Evolutionary conservation across 2,888 invertebrate genomes (phyloP).

Genomic region (Lottia gigantea): DNA sequence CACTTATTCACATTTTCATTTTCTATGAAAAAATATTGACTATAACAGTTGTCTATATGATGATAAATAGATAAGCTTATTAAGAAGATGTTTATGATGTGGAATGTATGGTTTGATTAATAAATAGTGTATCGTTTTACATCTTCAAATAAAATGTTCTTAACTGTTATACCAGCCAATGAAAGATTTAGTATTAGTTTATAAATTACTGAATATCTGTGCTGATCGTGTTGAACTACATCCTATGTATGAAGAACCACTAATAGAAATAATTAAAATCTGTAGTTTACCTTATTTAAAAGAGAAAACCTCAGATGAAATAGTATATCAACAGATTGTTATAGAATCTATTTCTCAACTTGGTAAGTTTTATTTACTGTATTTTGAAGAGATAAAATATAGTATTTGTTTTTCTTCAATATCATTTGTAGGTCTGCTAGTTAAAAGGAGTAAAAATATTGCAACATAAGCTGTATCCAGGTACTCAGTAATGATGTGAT

Average conservation of each 20-base stretch:
- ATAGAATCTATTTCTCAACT: slow-evolving; percentile 66
- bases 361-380: slow-evolving; percentile 47
- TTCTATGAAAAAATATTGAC: too few species aligned
- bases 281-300: slow-evolving; percentile 65
- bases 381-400: too few species aligned
- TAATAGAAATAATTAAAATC: slow-evolving; percentile 59
- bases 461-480: too few species aligned
- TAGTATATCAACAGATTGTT: slow-evolving; percentile 65
- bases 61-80: too few species aligned
- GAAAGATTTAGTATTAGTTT: slow-evolving; percentile 66
- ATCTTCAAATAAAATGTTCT: slow-evolving; percentile 13
- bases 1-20: too few species aligned
- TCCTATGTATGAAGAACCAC: slow-evolving; percentile 61
- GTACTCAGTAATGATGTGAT: slow-evolving; percentile 41
- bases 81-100: too few species aligned
- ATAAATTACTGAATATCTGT: slow-evolving; percentile 66
- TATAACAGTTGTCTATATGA: too few species aligned
- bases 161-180: slow-evolving; percentile 56
- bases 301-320: slow-evolving; percentile 67
- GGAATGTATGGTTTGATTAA: too few species aligned
- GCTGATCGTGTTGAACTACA: slow-evolving; percentile 62
- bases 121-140: neutral
- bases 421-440: too few species aligned
- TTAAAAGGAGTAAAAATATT: too few species aligned
- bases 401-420: too few species aligned